Conservation (phyloP, 2,113 vertebrate species). For the Anolis sagrei region DNA sequence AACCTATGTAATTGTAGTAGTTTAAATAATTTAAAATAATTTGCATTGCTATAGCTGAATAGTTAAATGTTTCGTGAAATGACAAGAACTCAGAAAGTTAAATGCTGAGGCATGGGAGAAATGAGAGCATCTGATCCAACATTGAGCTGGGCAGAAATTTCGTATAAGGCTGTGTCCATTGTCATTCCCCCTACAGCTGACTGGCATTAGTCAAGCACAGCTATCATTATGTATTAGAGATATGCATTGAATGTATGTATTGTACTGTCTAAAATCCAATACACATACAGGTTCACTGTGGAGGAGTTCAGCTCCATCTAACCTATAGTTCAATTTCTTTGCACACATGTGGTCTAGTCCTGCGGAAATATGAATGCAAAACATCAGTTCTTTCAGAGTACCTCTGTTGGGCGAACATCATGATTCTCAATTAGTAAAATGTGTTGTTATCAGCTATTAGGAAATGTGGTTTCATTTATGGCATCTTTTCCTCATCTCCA, state of each 20-base stretch:
- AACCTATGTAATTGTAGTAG: neutral
- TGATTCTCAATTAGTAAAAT: neutral
- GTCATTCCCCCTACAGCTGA: constrained; percentile 48
- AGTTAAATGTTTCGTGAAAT: neutral
- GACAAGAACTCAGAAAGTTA: neutral
- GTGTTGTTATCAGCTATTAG: neutral
- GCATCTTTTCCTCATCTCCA: neutral
- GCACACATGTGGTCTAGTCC: too few relatives aligned
- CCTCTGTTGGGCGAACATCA: neutral
- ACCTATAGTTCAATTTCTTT: neutral
- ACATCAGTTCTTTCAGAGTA: neutral
- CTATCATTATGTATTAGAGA: neutral
- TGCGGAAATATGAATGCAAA: neutral
- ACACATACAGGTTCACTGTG: constrained; percentile 24
- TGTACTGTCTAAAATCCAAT: constrained; percentile 12
- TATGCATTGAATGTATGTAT: constrained; percentile 35
- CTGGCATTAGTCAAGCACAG: constrained; percentile 14
- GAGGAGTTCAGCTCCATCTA: constrained; percentile 27
- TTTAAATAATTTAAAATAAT: too few relatives aligned
- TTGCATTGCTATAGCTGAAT: neutral
- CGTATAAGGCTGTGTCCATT: constrained; percentile 34
- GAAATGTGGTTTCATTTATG: neutral
- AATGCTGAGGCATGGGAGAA: constrained; percentile 50
- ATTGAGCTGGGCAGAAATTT: constrained; percentile 21
- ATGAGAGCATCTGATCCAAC: constrained; percentile 46